These are phyloP conservation scores for Ptychodera flava DNA, from an alignment of 35 echinoderm and acorn worm species.

Conservation along the genomic window DNA sequence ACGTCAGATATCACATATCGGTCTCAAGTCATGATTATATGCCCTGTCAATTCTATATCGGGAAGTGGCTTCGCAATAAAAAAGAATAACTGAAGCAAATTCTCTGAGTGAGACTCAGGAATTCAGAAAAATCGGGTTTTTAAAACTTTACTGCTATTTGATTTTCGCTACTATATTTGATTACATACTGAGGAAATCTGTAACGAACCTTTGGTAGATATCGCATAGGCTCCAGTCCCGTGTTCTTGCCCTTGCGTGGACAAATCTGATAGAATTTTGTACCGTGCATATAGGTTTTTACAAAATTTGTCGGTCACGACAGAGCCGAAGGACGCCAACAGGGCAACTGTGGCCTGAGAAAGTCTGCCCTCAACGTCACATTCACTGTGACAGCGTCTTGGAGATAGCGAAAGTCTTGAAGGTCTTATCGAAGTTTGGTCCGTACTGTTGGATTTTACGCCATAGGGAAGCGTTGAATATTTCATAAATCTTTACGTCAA, in stretches of 20 bases:
- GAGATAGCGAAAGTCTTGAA: slow-evolving; percentile 10
- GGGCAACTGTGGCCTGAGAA: neutral
- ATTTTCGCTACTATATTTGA: too few species aligned
- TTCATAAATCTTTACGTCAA: slow-evolving; percentile 38
- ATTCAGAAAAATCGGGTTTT: too few species aligned
- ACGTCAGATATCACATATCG: too few species aligned
- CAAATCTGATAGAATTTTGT: neutral
- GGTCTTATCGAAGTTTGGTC: slow-evolving; percentile 23
- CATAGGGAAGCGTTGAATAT: slow-evolving; percentile 54
- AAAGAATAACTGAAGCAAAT: too few species aligned
- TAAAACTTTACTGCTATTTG: too few species aligned
- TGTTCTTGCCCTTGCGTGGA: neutral
- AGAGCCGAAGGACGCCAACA: neutral
- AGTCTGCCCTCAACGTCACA: neutral
- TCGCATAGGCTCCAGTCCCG: neutral
- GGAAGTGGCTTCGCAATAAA: too few species aligned
- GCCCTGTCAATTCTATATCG: too few species aligned
- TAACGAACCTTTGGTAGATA: neutral
- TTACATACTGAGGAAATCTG: too few species aligned
- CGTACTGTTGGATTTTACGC: slow-evolving; percentile 33
- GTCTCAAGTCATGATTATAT: too few species aligned
- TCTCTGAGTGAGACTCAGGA: too few species aligned
- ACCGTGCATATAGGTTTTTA: neutral
- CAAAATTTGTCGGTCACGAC: neutral
- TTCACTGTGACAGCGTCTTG: neutral